Evolutionary conservation across 2,113 vertebrate genomes (phyloP).

Genomic region (Spilogale gracilis): DNA sequence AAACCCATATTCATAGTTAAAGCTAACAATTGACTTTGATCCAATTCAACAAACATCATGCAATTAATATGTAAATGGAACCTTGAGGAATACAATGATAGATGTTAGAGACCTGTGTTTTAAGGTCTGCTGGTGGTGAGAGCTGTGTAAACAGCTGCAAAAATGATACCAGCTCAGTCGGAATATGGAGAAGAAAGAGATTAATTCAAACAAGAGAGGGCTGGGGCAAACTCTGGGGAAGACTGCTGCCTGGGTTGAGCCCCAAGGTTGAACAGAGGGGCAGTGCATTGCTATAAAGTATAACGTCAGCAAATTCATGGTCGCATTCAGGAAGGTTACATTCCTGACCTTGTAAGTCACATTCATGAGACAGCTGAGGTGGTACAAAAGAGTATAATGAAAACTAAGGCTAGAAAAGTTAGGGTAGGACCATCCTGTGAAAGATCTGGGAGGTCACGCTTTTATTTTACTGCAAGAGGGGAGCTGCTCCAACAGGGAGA

Average conservation of each 20-base stretch:
- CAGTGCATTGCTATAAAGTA: not conserved
- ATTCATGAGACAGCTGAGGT: not conserved
- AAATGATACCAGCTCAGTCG: not conserved
- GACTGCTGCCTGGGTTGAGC: not conserved
- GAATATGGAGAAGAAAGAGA: not conserved
- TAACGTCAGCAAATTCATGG: not conserved
- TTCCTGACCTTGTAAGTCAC: not conserved
- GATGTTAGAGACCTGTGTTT: not conserved
- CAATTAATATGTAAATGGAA: not conserved
- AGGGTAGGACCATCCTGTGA: not conserved
- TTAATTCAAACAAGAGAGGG: not conserved
- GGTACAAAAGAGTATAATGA: not conserved
- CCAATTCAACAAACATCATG: slow-evolving; percentile 5
- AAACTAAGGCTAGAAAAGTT: not conserved
- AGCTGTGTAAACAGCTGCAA: not conserved
- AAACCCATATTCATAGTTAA: slow-evolving; percentile 17
- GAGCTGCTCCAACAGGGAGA: not conserved
- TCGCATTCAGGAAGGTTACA: not conserved
- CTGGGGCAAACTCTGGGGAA: not conserved
- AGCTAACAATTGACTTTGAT: not conserved
- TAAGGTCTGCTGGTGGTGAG: not conserved
- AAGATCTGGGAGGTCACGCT: not conserved
- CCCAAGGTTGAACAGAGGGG: not conserved
- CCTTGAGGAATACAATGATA: not conserved
- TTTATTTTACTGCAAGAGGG: not conserved